These are phyloP conservation scores for Pangasianodon hypophthalmus DNA, from an alignment of 2,113 vertebrate genomes.

Conservation along the genomic window DNA sequence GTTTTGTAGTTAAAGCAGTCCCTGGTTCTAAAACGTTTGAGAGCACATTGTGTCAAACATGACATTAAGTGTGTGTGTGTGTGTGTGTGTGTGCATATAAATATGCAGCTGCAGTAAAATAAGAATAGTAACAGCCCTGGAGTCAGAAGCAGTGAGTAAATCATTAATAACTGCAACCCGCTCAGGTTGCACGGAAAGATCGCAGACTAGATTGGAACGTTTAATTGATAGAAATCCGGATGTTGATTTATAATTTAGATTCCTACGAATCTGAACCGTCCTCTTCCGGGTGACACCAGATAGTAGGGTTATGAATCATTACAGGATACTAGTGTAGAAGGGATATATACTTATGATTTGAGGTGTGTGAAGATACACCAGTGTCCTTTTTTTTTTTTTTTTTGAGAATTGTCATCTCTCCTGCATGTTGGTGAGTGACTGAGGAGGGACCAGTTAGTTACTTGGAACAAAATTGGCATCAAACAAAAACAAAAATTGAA, in stretches of 20 bases:
- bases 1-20: background rate
- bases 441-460: too few relatives aligned
- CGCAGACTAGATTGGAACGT: background rate
- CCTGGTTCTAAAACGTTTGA: background rate
- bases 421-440: too few relatives aligned
- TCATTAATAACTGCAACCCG: background rate
- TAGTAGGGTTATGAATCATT: background rate
- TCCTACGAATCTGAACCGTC: background rate
- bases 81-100: background rate
- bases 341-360: background rate
- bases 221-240: background rate
- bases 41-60: background rate
- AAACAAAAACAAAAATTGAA: too few relatives aligned
- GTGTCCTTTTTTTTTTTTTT: too few relatives aligned
- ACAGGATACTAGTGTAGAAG: background rate
- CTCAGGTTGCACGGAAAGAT: background rate
- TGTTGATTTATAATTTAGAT: background rate
- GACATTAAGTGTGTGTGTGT: background rate
- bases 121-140: background rate
- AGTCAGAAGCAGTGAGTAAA: background rate
- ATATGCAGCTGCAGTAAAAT: background rate
- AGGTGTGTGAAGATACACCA: background rate
- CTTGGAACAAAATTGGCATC: too few relatives aligned
- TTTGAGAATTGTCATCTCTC: too few relatives aligned
- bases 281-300: background rate